phyloP scores from a whole-genome alignment of 2,888 invertebrate genomes.

The Hipparchia semele region DNA sequence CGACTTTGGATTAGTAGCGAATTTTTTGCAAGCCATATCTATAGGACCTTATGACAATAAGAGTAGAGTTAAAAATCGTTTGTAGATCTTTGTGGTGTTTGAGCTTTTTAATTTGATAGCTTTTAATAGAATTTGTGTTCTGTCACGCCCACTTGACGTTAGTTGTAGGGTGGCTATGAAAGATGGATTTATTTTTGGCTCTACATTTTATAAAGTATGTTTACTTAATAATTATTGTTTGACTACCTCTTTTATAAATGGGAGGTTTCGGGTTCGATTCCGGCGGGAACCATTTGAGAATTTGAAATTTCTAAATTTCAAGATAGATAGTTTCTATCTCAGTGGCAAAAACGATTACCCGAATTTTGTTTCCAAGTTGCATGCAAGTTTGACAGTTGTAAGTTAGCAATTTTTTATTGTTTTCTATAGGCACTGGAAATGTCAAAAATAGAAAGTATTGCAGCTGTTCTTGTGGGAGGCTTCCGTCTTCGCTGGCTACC shows the following conservation, averaged over 20 bases:
- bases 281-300: too few relatives aligned
- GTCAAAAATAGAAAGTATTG: too few relatives aligned
- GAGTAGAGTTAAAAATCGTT: slow-evolving; percentile 1
- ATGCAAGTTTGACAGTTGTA: too few relatives aligned
- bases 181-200: slow-evolving; percentile 18
- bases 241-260: background rate
- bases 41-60: slow-evolving; percentile 12
- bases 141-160: slow-evolving; percentile 36
- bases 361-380: too few relatives aligned
- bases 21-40: slow-evolving; percentile 3
- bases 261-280: background rate
- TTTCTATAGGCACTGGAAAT: too few relatives aligned
- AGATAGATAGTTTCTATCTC: too few relatives aligned
- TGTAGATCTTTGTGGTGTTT: background rate
- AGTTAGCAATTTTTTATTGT: too few relatives aligned
- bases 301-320: too few relatives aligned
- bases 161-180: slow-evolving; percentile 39
- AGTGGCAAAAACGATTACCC: too few relatives aligned
- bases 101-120: slow-evolving; percentile 5
- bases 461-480: too few relatives aligned
- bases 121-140: slow-evolving; percentile 22
- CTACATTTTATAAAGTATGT: background rate
- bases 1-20: slow-evolving; percentile 14
- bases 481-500: too few relatives aligned
- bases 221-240: background rate